Evolutionary conservation across 2,113 vertebrate genomes (phyloP).

Genomic region (Lucifuga dentata): DNA sequence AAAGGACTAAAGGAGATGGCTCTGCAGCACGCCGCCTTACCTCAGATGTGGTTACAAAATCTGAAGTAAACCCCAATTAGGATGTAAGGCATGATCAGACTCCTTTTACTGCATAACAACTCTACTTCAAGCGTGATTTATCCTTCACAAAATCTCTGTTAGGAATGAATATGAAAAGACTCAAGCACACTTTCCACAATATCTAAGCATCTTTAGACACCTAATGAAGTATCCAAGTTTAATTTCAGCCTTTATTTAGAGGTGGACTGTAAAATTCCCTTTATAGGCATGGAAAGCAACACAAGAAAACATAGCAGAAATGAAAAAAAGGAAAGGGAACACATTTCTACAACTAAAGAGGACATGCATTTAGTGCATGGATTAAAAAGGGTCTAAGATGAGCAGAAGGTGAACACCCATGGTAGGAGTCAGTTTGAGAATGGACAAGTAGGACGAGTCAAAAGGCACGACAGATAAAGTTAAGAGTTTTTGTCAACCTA

Average conservation of each 20-base stretch:
- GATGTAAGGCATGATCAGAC: too few relatives aligned
- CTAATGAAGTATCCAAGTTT: background rate
- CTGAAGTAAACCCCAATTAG: too few relatives aligned
- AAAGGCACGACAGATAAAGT: slow-evolving; percentile 75
- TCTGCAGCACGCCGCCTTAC: too few relatives aligned
- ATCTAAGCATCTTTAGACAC: background rate
- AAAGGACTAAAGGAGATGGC: slow-evolving; percentile 8
- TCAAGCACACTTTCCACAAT: background rate
- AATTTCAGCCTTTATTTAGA: slow-evolving; percentile 6
- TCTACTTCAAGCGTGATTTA: too few relatives aligned
- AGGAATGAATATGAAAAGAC: background rate
- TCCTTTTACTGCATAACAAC: background rate
- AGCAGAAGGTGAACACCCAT: slow-evolving; percentile 42
- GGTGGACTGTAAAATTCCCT: background rate
- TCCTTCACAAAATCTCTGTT: background rate
- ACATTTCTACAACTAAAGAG: slow-evolving; percentile 61
- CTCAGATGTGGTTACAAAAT: too few relatives aligned
- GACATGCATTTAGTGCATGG: slow-evolving; percentile 80
- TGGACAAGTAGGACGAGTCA: slow-evolving; percentile 56
- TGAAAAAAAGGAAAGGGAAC: slow-evolving; percentile 31
- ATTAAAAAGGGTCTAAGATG: slow-evolving; percentile 52
- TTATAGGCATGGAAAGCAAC: background rate
- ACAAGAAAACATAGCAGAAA: slow-evolving; percentile 16
- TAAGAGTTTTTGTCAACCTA: slow-evolving; percentile 89
- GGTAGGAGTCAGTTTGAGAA: slow-evolving; percentile 41